Percentiles rank a stretch among this genome's conserved stretches.
Evolutionary conservation across 2,797 vertebrate species (phyloP).

Genomic region (Perodicticus potto): DNA sequence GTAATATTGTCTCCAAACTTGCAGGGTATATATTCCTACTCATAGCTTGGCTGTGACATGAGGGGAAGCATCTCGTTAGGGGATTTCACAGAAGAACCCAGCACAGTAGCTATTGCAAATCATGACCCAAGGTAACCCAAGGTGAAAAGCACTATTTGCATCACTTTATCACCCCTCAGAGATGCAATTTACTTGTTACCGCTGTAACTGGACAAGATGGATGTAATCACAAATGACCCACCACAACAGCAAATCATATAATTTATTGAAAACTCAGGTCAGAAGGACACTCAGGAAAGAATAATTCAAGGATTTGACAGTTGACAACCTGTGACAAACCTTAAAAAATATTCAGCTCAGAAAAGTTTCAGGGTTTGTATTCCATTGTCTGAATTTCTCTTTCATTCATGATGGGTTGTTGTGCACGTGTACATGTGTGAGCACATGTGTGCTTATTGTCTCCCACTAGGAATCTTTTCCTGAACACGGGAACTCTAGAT

Average conservation of each 20-base stretch:
- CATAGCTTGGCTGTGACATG: conserved; percentile 41
- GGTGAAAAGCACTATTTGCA: conserved; percentile 83
- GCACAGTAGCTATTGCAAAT: conserved; percentile 67
- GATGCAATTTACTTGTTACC: conserved; percentile 81
- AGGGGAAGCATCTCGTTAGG: conserved; percentile 74
- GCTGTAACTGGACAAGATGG: conserved; percentile 73
- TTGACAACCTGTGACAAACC: conserved; percentile 70
- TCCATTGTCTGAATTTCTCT: conserved; percentile 68
- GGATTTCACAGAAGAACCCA: conserved; percentile 74
- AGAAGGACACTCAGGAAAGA: conserved; percentile 69
- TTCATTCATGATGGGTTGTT: background rate
- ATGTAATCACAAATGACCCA: conserved; percentile 83
- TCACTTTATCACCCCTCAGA: conserved; percentile 81
- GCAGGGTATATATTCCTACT: conserved; percentile 58
- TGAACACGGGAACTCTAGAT: background rate
- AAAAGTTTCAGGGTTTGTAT: conserved; percentile 67
- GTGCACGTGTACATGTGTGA: background rate
- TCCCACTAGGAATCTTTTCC: background rate
- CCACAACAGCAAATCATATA: conserved; percentile 76
- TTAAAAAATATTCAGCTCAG: conserved; percentile 50
- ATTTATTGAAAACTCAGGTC: conserved; percentile 76
- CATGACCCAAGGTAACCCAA: conserved; percentile 78
- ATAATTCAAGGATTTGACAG: conserved; percentile 71
- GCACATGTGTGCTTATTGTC: background rate
- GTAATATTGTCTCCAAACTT: conserved; percentile 49